phyloP scores from a whole-genome alignment of 1,140 invertebrate genomes.

The Atta texana region DNA sequence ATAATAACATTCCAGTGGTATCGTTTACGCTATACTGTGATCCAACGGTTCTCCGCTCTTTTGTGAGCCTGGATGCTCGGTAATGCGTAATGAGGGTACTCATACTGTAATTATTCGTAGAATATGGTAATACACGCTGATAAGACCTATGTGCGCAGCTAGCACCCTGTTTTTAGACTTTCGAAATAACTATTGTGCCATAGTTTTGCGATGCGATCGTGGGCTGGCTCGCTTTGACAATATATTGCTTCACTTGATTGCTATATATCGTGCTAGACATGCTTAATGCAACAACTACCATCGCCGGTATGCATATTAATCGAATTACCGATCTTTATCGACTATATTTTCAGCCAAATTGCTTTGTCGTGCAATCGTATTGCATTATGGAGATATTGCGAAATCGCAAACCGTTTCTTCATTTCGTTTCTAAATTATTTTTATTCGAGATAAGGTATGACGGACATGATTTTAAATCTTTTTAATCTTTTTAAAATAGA shows the following conservation, averaged over 20 bases:
- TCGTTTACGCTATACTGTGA: conserved; percentile 21
- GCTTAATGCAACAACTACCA: conserved; percentile 39
- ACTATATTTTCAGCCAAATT: neutral
- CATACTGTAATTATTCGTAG: neutral
- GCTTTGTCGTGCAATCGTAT: neutral
- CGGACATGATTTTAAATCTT: neutral
- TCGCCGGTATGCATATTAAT: conserved; percentile 26
- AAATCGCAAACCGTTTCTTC: neutral
- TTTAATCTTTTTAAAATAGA: neutral
- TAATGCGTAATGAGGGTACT: neutral
- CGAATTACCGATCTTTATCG: conserved; percentile 44
- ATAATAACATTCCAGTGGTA: conserved; percentile 5
- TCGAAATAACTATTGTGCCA: neutral
- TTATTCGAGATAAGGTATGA: neutral
- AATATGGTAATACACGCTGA: conserved; percentile 5
- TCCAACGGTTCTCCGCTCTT: neutral
- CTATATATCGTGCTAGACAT: neutral
- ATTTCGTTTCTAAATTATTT: neutral
- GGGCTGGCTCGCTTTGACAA: neutral
- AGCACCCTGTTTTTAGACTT: conserved; percentile 14
- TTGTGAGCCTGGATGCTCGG: neutral
- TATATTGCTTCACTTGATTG: neutral
- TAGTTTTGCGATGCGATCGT: neutral
- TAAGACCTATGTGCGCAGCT: neutral
- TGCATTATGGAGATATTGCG: neutral